Evolutionary conservation across 2,888 invertebrate species (phyloP), one percentile per base, ranked within the genome.

Genomic region (Apoderus coryli): DNA sequence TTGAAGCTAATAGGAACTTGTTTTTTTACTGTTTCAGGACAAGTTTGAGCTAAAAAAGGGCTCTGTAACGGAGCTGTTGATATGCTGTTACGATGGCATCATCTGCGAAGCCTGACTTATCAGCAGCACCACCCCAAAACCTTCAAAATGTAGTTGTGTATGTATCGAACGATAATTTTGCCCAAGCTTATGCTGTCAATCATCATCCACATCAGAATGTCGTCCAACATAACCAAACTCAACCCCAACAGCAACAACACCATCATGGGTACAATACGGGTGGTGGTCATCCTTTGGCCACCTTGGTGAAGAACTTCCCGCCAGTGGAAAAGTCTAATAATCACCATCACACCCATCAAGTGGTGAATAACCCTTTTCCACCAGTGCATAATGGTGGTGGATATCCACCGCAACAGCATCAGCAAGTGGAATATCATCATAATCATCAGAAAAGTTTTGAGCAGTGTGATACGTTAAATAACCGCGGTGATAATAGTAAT

Each of bases 91-190:
- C 68, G 65, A 76, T 67, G 67, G 76, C 76, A 74, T 72, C 75
- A 64, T n/a, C n/a, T n/a, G 72, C 72, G 67, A 75, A 76, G 74
- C 72, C 76, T 74, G 76, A 75, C 65, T 70, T 73, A 60, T 65
- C 67, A 61, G 65, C 68, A 61, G 65, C 54, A 39, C 47, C 52
- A 41, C n/a, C n/a, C n/a, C 58, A 60, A 53, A 59, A 60, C 54
- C 60, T 64, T 37, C 65, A 64, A 44, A 65, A 65, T 56, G 65
- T 67, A 48, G 60, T 65, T 57, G 66, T 67, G 36, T 67, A 67
- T 50, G 66, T 66, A 27, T 64, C 66, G 32, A 64, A 64, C 50
- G 67, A 67, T 43, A 65, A 65, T 53, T 64, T 64, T 48, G 62
- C 64, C 34, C 59, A 59, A 40, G 56, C 58, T 28, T 67, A 67